These are phyloP conservation scores for Enoplosus armatus DNA, from an alignment of 2,797 vertebrate species.

Conservation along the genomic window DNA sequence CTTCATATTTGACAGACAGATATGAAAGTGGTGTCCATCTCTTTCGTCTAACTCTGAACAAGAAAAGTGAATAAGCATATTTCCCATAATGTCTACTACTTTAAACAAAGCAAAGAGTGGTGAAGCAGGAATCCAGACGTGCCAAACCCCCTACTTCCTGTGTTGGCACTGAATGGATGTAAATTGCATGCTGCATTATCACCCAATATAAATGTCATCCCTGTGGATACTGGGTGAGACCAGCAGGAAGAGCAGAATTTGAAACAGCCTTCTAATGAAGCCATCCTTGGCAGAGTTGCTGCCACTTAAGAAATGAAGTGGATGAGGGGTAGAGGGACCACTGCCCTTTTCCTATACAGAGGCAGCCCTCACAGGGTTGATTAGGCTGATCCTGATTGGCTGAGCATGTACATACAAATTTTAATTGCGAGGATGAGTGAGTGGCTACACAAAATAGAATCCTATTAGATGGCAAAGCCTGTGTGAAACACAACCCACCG, in stretches of 20 bases:
- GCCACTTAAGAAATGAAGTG: constrained; percentile 28
- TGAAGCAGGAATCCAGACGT: not conserved
- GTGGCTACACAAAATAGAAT: constrained; percentile 48
- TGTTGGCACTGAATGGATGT: not conserved
- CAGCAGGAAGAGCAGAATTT: not conserved
- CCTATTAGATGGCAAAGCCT: constrained; percentile 46
- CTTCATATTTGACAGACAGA: not conserved
- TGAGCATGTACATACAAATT: constrained; percentile 45
- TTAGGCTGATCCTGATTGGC: constrained; percentile 50
- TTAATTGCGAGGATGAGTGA: constrained; percentile 55
- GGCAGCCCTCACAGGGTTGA: constrained; percentile 43
- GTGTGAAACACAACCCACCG: constrained; percentile 31
- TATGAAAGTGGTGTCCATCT: not conserved
- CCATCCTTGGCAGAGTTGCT: constrained; percentile 29
- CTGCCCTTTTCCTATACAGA: constrained; percentile 21
- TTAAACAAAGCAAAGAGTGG: not conserved
- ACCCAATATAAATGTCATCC: not conserved
- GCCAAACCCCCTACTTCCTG: not conserved
- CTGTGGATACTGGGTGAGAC: not conserved
- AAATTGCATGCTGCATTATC: not conserved
- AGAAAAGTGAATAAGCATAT: not conserved
- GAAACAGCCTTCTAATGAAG: constrained; percentile 34
- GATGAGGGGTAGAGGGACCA: constrained; percentile 22
- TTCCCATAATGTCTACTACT: not conserved
- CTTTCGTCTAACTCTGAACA: not conserved